Evolutionary conservation across 2,113 vertebrate species (phyloP).

Genomic region (Ameiurus melas): DNA sequence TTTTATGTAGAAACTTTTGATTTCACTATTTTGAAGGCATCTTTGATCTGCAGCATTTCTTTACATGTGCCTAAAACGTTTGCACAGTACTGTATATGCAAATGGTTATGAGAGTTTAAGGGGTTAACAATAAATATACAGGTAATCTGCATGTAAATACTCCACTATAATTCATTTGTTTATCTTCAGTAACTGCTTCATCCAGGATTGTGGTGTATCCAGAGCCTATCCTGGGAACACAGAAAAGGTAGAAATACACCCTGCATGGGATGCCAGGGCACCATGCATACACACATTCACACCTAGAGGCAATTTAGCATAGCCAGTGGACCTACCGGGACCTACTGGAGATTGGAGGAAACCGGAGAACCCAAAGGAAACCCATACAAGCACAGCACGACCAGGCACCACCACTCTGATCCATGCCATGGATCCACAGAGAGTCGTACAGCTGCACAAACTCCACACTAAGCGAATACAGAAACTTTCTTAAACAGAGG

Average conservation of each 20-base stretch:
- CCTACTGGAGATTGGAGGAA: neutral
- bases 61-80: no score
- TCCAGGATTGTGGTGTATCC: no score
- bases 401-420: neutral
- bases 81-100: no score
- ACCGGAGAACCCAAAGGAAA: neutral
- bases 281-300: neutral
- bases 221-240: no score
- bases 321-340: neutral
- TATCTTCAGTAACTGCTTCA: neutral
- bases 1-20: no score
- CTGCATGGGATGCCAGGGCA: neutral
- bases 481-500: neutral
- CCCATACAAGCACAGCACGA: neutral
- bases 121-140: neutral
- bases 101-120: neutral
- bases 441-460: neutral
- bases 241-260: no score
- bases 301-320: no score
- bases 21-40: no score
- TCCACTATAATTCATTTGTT: neutral
- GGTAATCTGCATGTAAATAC: neutral
- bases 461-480: neutral
- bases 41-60: no score
- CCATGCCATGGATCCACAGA: neutral